These are phyloP conservation scores for Promerops cafer DNA, from an alignment of 2,113 vertebrate genomes.

Conservation along the genomic window DNA sequence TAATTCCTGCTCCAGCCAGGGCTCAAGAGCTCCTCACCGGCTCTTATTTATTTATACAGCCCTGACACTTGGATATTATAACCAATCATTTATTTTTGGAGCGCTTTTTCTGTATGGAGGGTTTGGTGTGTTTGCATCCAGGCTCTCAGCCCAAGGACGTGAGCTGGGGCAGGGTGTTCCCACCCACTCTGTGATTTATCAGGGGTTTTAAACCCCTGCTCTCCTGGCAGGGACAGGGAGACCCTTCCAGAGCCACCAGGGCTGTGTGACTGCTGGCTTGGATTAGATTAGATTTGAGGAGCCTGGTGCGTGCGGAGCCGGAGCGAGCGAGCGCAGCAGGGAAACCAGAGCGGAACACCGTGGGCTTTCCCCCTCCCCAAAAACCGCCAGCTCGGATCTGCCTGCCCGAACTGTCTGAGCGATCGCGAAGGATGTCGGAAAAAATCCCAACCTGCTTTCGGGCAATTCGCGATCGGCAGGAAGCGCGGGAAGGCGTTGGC, in stretches of 20 bases:
- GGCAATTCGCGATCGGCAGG: neutral
- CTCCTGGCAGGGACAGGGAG: neutral
- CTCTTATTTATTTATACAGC: neutral
- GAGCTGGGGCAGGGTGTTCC: neutral
- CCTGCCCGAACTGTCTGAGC: neutral
- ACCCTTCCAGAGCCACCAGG: neutral
- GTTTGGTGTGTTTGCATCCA: neutral
- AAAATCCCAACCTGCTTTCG: neutral
- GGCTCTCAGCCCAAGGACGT: neutral
- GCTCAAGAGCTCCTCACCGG: neutral
- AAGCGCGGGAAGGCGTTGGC: rapidly evolving
- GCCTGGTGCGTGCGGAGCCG: neutral
- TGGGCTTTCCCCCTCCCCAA: neutral
- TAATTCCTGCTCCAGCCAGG: constrained; percentile 3
- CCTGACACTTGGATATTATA: neutral
- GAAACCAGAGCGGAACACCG: neutral
- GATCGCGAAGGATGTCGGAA: neutral
- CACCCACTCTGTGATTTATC: neutral
- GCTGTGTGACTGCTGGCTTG: neutral
- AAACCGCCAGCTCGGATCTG: neutral
- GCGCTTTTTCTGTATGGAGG: rapidly evolving
- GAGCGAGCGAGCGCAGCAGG: neutral
- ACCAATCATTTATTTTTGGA: neutral
- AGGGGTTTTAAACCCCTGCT: neutral
- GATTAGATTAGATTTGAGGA: constrained; percentile 12